These are phyloP conservation scores for Phymatocera aterrima DNA, from an alignment of 2,888 invertebrate species.

Conservation along the genomic window DNA sequence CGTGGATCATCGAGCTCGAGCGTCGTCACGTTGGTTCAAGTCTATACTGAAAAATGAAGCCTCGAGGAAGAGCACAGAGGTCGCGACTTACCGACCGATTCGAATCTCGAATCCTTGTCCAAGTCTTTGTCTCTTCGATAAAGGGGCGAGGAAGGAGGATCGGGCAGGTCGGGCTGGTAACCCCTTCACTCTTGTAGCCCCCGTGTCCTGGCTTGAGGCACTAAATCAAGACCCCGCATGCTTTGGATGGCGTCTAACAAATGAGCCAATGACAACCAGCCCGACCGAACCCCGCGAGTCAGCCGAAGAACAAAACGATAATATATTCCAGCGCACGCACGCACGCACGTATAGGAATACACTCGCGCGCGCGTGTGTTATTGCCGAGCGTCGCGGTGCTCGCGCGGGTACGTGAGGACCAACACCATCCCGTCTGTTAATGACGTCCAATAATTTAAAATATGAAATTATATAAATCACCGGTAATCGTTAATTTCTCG, in stretches of 20 bases:
- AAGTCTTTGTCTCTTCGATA: slow-evolving; percentile 71
- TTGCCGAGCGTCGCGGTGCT: slow-evolving; percentile 54
- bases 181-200: slow-evolving; percentile 45
- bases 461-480: slow-evolving; percentile 74
- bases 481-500: slow-evolving; percentile 74
- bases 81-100: slow-evolving; percentile 62
- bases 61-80: slow-evolving; percentile 47
- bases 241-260: slow-evolving; percentile 75
- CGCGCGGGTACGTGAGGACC: slow-evolving; percentile 65
- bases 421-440: slow-evolving; percentile 68
- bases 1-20: background rate
- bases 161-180: slow-evolving; percentile 48
- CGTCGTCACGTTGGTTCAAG: no score
- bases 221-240: slow-evolving; percentile 75
- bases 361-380: slow-evolving; percentile 53
- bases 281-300: slow-evolving; percentile 60
- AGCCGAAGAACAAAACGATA: slow-evolving; percentile 73
- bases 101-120: slow-evolving; percentile 62
- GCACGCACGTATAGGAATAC: slow-evolving; percentile 53
- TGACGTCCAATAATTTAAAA: slow-evolving; percentile 74
- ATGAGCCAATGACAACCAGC: slow-evolving; percentile 75
- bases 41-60: slow-evolving; percentile 35
- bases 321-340: slow-evolving; percentile 69
- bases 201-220: slow-evolving; percentile 70
- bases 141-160: slow-evolving; percentile 56